Conservation (phyloP, 2,113 vertebrate genomes). For the Patagioenas fasciata region DNA sequence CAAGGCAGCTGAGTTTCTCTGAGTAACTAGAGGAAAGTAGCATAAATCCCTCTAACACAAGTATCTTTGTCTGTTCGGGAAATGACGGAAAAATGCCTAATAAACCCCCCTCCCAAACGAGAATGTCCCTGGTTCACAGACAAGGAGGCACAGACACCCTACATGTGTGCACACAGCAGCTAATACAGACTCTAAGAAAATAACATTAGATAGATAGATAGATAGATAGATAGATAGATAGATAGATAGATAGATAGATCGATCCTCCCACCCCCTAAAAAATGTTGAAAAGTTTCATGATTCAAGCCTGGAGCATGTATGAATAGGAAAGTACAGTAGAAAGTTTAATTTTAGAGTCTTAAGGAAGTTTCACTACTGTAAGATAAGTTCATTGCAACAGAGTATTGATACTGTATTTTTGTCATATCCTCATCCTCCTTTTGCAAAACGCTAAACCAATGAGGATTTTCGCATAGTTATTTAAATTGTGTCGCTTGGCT, state of each 20-base stretch:
- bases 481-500: slow-evolving; percentile 3
- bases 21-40: not conserved
- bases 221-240: too few relatives aligned
- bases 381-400: not conserved
- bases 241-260: too few relatives aligned
- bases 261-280: not conserved
- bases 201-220: too few relatives aligned
- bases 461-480: not conserved
- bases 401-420: not conserved
- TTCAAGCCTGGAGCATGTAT: not conserved
- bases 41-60: not conserved
- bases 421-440: not conserved
- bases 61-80: not conserved
- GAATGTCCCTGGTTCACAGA: not conserved
- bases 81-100: not conserved
- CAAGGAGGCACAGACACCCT: not conserved
- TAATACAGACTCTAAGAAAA: not conserved
- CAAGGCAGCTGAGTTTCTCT: not conserved
- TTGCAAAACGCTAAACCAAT: not conserved
- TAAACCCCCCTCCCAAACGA: not conserved
- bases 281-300: not conserved
- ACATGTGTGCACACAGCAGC: too few relatives aligned
- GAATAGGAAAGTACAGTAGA: not conserved
- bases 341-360: not conserved
- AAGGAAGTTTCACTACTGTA: not conserved